phyloP scores from a whole-genome alignment of 1,140 invertebrate species.

The Hypothenemus hampei region DNA sequence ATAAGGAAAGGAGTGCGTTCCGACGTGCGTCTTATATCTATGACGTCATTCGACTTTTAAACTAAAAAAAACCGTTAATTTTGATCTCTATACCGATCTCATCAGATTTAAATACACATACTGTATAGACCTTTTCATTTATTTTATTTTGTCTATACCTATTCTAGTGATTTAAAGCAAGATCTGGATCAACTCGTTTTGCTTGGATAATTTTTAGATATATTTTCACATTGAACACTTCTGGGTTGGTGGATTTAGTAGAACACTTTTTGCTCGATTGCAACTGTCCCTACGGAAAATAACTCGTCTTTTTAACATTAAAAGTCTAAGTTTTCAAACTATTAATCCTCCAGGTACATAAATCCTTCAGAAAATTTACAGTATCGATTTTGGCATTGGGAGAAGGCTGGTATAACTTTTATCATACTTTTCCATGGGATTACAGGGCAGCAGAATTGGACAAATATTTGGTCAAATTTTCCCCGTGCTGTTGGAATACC shows the following conservation, averaged over 20 bases:
- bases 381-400: conserved; percentile 70
- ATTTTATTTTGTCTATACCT: conserved; percentile 81
- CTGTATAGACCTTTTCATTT: conserved; percentile 72
- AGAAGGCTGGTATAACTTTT: conserved; percentile 94
- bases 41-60: too few species aligned
- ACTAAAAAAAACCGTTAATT: conserved; percentile 78
- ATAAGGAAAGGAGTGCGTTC: too few species aligned
- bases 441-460: conserved; percentile 83
- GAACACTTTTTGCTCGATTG: conserved; percentile 90
- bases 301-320: conserved; percentile 33
- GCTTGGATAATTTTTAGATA: conserved; percentile 84
- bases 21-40: too few species aligned
- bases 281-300: conserved; percentile 88
- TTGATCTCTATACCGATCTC: conserved; percentile 86
- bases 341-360: conserved; percentile 54
- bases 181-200: conserved; percentile 70
- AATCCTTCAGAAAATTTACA: conserved; percentile 68
- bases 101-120: conserved; percentile 85
- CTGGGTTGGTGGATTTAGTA: conserved; percentile 93
- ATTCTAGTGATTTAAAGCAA: conserved; percentile 85
- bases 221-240: conserved; percentile 80
- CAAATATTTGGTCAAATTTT: conserved; percentile 73
- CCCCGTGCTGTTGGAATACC: too few species aligned
- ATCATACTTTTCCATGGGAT: conserved; percentile 94
- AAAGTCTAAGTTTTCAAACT: background rate